phyloP scores from a whole-genome alignment of 2,113 vertebrate species.

The Egretta garzetta region DNA sequence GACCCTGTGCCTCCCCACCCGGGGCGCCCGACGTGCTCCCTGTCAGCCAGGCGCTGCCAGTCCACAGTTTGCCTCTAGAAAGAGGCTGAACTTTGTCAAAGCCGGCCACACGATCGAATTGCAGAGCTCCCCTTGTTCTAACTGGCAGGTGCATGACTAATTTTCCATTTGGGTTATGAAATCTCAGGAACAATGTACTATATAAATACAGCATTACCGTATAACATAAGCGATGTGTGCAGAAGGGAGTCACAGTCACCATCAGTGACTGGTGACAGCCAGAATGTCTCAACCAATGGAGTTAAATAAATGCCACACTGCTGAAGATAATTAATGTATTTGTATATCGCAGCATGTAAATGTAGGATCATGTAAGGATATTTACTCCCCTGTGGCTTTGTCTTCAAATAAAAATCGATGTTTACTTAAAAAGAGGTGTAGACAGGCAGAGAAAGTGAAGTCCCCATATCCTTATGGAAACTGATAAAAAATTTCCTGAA shows the following conservation, averaged over 20 bases:
- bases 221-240: not conserved
- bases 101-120: not conserved
- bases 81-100: not conserved
- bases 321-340: not conserved
- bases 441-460: not conserved
- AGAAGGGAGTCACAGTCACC: not conserved
- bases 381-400: not conserved
- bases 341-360: not conserved
- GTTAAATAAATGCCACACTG: not conserved
- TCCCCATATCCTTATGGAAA: not conserved
- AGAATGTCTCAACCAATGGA: not conserved
- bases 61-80: not conserved
- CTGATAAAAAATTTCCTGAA: not conserved
- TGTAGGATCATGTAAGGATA: not conserved
- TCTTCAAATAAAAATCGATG: not conserved
- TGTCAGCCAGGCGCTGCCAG: not conserved
- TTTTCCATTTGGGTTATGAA: not conserved
- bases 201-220: not conserved
- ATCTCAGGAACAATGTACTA: not conserved
- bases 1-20: fast-evolving
- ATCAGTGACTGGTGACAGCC: not conserved
- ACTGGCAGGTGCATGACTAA: not conserved
- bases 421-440: not conserved
- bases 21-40: fast-evolving
- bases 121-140: not conserved